Evolutionary conservation across 2,797 vertebrate species (phyloP).

Genomic region (Chaetodon trifasciatus): DNA sequence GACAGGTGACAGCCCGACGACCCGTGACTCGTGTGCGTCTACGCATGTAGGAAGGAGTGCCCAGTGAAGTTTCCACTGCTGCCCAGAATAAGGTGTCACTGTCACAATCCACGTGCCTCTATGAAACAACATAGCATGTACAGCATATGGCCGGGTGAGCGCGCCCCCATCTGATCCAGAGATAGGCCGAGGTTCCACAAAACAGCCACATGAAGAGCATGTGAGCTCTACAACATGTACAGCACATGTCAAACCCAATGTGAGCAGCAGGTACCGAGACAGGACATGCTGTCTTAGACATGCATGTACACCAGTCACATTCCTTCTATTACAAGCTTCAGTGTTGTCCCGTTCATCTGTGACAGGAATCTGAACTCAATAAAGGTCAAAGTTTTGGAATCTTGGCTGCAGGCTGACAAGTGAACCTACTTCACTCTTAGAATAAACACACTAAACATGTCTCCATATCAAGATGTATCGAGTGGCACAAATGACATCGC

Average conservation of each 20-base stretch:
- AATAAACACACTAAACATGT: background rate
- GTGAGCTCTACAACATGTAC: conserved; percentile 12
- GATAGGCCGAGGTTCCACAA: conserved; percentile 46
- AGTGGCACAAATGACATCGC: background rate
- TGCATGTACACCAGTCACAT: background rate
- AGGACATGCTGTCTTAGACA: background rate
- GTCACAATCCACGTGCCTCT: conserved; percentile 16
- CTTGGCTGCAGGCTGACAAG: background rate
- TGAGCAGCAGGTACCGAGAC: background rate
- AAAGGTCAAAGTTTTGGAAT: conserved; percentile 34
- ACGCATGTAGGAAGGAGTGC: background rate
- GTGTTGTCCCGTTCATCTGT: background rate
- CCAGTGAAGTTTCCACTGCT: conserved; percentile 58
- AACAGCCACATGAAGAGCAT: conserved; percentile 13
- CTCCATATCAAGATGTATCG: background rate
- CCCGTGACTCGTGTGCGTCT: conserved; percentile 15
- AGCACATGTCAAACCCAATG: background rate
- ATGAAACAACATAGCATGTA: conserved; percentile 22
- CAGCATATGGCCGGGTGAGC: conserved; percentile 25
- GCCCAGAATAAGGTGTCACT: conserved; percentile 36
- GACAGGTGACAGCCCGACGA: conserved; percentile 59
- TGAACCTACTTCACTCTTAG: background rate
- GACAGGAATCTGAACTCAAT: conserved; percentile 22
- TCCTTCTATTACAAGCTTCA: background rate
- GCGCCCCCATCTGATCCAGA: conserved; percentile 25